Evolutionary conservation across 2,888 invertebrate genomes (phyloP).

Genomic region (Embidobia sp.): DNA sequence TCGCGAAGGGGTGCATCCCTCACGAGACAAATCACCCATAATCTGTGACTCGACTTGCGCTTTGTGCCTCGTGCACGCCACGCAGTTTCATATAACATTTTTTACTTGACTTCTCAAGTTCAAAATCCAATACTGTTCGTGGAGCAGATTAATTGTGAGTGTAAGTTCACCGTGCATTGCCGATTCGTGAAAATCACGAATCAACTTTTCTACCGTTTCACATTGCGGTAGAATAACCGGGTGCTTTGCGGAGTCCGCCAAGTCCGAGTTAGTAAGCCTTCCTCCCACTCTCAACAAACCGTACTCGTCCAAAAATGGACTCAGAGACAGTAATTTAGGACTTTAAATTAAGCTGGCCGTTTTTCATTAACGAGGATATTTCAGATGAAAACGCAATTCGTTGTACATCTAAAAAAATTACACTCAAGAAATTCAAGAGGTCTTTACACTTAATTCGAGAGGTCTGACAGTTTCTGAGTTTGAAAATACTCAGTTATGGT

Average conservation of each 20-base stretch:
- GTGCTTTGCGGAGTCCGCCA: neutral
- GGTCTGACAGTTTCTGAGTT: too few species aligned
- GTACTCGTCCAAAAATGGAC: too few species aligned
- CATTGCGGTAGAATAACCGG: neutral
- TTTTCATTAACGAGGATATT: too few species aligned
- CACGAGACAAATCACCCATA: neutral
- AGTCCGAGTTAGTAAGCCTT: neutral
- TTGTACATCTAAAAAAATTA: too few species aligned
- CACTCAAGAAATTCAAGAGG: too few species aligned
- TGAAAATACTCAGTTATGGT: too few species aligned
- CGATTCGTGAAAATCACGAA: too few species aligned
- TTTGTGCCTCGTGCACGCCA: neutral
- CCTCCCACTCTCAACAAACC: neutral
- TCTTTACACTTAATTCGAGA: too few species aligned
- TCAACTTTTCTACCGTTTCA: neutral
- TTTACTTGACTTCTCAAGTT: neutral
- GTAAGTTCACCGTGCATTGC: neutral
- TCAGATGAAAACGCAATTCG: too few species aligned
- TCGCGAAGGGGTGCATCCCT: neutral
- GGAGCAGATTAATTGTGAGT: neutral
- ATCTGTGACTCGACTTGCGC: too few species aligned
- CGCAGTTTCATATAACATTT: neutral
- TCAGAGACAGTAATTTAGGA: too few species aligned
- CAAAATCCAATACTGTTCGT: constrained; percentile 1
- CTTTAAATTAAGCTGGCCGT: too few species aligned